A percentile compares a stretch with the other conserved stretches of the same genome.
These are phyloP conservation scores for Sorex maritimensis DNA, from an alignment of 2,797 vertebrate species.

Conservation along the genomic window DNA sequence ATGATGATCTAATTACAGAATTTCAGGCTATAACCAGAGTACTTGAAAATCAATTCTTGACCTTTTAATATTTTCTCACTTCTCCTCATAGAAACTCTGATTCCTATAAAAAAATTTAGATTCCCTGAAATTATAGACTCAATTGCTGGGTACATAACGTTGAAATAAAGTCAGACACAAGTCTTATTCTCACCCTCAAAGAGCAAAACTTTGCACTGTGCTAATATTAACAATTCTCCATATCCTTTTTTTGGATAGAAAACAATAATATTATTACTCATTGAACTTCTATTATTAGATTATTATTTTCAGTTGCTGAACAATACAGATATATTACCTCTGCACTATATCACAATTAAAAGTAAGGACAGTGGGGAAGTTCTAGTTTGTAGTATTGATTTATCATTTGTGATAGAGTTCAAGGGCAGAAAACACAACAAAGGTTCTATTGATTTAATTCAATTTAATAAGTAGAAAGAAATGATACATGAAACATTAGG, in stretches of 20 bases:
- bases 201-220: conserved; percentile 3
- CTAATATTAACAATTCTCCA: conserved; percentile 21
- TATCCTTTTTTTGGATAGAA: conserved; percentile 3
- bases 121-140: neutral
- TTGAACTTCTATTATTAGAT: conserved; percentile 36
- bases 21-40: neutral
- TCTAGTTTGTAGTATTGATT: conserved; percentile 21
- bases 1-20: conserved; percentile 8
- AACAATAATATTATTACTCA: conserved; percentile 44
- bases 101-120: neutral
- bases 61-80: conserved; percentile 33
- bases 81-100: neutral
- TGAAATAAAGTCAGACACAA: conserved; percentile 37
- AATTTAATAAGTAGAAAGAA: conserved; percentile 60
- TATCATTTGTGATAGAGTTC: conserved; percentile 54
- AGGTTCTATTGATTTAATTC: conserved; percentile 6
- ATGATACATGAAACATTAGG: conserved; percentile 31
- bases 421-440: conserved; percentile 32
- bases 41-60: neutral
- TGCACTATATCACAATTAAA: conserved; percentile 10
- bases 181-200: no score
- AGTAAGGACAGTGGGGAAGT: conserved; percentile 56
- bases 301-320: neutral
- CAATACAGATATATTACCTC: neutral
- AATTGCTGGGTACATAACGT: conserved; percentile 16